Evolutionary conservation across 1,140 invertebrate species (phyloP).

Genomic region (Orius laevigatus): DNA sequence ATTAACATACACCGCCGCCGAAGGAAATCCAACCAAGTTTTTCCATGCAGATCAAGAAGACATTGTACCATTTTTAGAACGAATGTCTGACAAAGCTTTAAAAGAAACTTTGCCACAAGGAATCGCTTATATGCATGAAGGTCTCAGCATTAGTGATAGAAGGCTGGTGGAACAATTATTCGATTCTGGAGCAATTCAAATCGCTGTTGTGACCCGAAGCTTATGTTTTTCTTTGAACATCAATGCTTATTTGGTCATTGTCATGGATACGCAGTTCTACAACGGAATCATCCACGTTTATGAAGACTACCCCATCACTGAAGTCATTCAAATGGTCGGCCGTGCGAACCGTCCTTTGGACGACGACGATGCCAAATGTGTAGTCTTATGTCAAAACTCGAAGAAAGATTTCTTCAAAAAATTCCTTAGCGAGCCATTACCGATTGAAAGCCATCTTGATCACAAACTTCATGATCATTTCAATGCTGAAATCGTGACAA

Average conservation of each 20-base stretch:
- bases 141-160: conserved; percentile 65
- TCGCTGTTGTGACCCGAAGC: conserved; percentile 78
- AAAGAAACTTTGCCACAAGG: conserved; percentile 80
- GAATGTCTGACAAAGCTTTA: conserved; percentile 74
- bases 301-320: conserved; percentile 95
- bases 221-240: conserved; percentile 86
- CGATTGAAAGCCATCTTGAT: conserved; percentile 94
- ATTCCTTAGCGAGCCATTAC: conserved; percentile 92
- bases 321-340: conserved; percentile 96
- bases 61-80: conserved; percentile 72
- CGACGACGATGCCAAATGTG: conserved; percentile 90
- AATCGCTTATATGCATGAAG: conserved; percentile 95
- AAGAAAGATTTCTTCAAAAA: conserved; percentile 99
- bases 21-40: conserved; percentile 68
- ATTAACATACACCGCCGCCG: conserved; percentile 80
- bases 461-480: conserved; percentile 97
- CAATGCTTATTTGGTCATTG: conserved; percentile 77
- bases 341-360: conserved; percentile 73
- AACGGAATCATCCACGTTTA: conserved; percentile 67
- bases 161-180: conserved; percentile 86
- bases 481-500: conserved; percentile 98
- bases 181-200: conserved; percentile 81
- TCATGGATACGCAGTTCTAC: conserved; percentile 96
- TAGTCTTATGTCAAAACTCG: conserved; percentile 90
- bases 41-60: conserved; percentile 76